Percentiles rank a stretch among this genome's conserved stretches.
Conservation (phyloP, 2,888 invertebrate species). For the Villa cingulata region DNA sequence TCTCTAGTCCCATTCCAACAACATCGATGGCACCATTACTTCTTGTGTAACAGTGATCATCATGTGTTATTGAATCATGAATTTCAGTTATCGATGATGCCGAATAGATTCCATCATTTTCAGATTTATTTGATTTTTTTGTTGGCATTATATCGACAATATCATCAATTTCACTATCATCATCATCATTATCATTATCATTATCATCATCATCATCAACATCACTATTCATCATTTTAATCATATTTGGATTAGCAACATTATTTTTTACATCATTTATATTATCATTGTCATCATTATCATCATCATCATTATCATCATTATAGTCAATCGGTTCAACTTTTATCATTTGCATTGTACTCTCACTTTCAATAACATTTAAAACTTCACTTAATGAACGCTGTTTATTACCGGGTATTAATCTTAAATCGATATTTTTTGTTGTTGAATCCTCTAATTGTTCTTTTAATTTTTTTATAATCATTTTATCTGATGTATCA, state of each 20-base stretch:
- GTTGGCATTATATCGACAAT: not conserved
- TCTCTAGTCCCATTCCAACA: conserved; percentile 57
- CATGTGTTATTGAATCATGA: conserved; percentile 17
- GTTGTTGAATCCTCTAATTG: conserved; percentile 30
- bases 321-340: not conserved
- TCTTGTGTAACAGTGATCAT: conserved; percentile 59
- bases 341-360: not conserved
- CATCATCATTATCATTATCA: conserved; percentile 10
- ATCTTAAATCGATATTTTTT: conserved; percentile 19
- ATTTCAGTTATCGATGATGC: conserved; percentile 12
- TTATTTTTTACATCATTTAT: no score
- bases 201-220: conserved; percentile 7
- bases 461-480: conserved; percentile 27
- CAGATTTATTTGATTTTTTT: not conserved
- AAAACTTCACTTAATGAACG: conserved; percentile 24
- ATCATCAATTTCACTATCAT: conserved; percentile 5
- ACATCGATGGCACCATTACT: conserved; percentile 43
- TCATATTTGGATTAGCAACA: no score
- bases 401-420: conserved; percentile 8
- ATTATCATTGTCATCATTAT: conserved; percentile 11
- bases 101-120: not conserved
- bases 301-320: conserved; percentile 14
- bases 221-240: conserved; percentile 9
- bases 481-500: conserved; percentile 18
- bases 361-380: conserved; percentile 21